phyloP scores from a whole-genome alignment of 2,113 vertebrate species.

The Dasypus novemcinctus region DNA sequence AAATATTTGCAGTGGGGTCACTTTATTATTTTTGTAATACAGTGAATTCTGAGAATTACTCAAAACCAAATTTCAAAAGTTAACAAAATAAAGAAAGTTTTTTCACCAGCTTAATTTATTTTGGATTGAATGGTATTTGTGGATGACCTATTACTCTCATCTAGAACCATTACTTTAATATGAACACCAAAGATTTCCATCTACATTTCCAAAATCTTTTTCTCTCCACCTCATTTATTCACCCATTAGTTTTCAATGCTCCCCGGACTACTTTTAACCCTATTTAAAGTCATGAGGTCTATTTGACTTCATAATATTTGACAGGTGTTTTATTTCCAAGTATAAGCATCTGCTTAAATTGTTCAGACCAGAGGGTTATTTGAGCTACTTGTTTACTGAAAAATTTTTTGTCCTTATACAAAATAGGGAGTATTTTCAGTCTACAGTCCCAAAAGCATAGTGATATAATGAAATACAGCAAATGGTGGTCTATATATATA shows the following conservation, averaged over 20 bases:
- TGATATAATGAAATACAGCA: not conserved
- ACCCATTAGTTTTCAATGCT: constrained; percentile 36
- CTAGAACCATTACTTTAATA: constrained; percentile 50
- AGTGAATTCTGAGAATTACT: not conserved
- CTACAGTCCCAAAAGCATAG: not conserved
- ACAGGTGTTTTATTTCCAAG: constrained; percentile 53
- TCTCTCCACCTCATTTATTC: constrained; percentile 38
- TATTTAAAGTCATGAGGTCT: constrained; percentile 41
- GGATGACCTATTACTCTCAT: constrained; percentile 42
- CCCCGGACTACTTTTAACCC: constrained; percentile 18
- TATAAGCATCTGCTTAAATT: not conserved
- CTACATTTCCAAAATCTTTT: constrained; percentile 35
- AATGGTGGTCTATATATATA: not conserved
- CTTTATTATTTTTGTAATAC: not conserved
- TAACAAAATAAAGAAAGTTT: not conserved
- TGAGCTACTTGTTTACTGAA: not conserved
- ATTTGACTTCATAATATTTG: constrained; percentile 46
- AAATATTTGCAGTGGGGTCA: not conserved
- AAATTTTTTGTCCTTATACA: not conserved
- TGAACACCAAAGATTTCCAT: constrained; percentile 36
- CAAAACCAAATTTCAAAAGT: constrained; percentile 7
- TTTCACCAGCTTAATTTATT: constrained; percentile 3
- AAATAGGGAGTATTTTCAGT: not conserved
- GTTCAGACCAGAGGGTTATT: not conserved
- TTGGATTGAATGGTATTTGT: not conserved